Percentiles rank a stretch among this genome's conserved stretches.
phyloP scores from a whole-genome alignment of 2,797 vertebrate species.

The Oryzias sinensis region DNA sequence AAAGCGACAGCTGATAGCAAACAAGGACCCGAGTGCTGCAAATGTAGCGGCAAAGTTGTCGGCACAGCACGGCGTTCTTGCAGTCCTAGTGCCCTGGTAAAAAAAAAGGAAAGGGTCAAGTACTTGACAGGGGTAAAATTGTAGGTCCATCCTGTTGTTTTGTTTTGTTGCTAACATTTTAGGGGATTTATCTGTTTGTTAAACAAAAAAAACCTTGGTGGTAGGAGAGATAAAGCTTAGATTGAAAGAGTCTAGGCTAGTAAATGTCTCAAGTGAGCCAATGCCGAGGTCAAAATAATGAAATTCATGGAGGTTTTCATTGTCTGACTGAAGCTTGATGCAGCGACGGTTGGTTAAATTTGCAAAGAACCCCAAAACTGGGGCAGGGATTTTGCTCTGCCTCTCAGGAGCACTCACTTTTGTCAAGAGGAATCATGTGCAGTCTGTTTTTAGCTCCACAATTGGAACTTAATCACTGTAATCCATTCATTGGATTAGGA shows the following conservation, averaged over 20 bases:
- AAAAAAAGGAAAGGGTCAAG: slow-evolving; percentile 51
- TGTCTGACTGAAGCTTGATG: slow-evolving; percentile 26
- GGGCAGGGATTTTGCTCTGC: slow-evolving; percentile 43
- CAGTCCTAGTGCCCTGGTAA: slow-evolving; percentile 35
- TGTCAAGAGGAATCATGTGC: slow-evolving; percentile 55
- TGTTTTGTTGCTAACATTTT: slow-evolving; percentile 30
- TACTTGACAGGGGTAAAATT: slow-evolving; percentile 55
- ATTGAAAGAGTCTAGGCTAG: slow-evolving; percentile 31
- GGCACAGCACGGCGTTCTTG: slow-evolving; percentile 39
- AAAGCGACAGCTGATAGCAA: slow-evolving; percentile 61
- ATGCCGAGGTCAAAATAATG: slow-evolving; percentile 45
- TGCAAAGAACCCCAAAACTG: slow-evolving; percentile 50
- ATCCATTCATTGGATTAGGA: slow-evolving; percentile 68
- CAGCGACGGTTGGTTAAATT: slow-evolving; percentile 35
- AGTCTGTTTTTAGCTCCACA: slow-evolving; percentile 67
- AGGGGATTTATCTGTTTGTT: slow-evolving; percentile 32
- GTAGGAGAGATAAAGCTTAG: slow-evolving; percentile 24
- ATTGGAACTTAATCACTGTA: slow-evolving; percentile 68
- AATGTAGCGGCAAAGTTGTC: slow-evolving; percentile 46
- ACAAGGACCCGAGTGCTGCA: slow-evolving; percentile 31
- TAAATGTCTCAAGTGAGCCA: slow-evolving; percentile 44
- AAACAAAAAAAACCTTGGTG: slow-evolving; percentile 14
- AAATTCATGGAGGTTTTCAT: slow-evolving; percentile 13
- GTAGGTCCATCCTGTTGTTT: slow-evolving; percentile 35
- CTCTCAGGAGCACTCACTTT: slow-evolving; percentile 59